Base-by-base conservation (phyloP, 2,113 vertebrate species). In the Patagioenas fasciata region DNA sequence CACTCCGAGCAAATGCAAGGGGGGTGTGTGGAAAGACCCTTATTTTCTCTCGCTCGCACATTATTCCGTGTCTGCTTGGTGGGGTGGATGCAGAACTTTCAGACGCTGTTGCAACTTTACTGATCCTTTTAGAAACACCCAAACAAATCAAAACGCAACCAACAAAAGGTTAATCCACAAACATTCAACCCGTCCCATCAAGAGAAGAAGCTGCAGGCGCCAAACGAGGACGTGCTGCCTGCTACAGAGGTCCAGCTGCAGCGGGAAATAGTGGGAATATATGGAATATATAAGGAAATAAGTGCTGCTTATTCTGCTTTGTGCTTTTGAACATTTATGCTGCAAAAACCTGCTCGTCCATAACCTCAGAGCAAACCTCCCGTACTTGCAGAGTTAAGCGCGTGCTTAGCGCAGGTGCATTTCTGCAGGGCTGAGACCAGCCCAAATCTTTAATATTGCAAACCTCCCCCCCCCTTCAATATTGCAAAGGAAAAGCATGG, bases 311-410 rank as follows among this genome's bases (percentile, higher is more conserved):
- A 18, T 13, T 34, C 42, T 58, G 9, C 15, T 82, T 54, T 40
- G 14, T 26, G 13, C 12, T 64, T 60, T 15, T 21, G 15, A 61
- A 23, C 48, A 28, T 64, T 69, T 32, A 21, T 16, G 14, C 25
- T 48, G 40, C 11, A 32, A 51, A 78, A 23, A 23, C 5, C 34
- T 19, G 31, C 34, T 56, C 50, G 15, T 3, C 44, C 24, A 2
- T 3, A 47, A 70, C 23, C 28, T 70, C 8, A 5, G 29, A 51
- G 32, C 28, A 61, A 53, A 23, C 20, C 29, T 12, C 34, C 10
- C 13, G 25, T 9, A 9, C 21, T 42, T 44, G 15, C 26, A 9
- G 23, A 57, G 14, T 0, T 3, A 18, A 20, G 40, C 2, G 1
- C 2, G 7, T 1, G 57, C 23, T n/a, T 25, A 57, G 70, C 38